A percentile compares a stretch with the other conserved stretches of the same genome.
These are phyloP conservation scores for Bagarius yarrelli DNA, from an alignment of 2,113 vertebrate genomes.

Conservation along the genomic window DNA sequence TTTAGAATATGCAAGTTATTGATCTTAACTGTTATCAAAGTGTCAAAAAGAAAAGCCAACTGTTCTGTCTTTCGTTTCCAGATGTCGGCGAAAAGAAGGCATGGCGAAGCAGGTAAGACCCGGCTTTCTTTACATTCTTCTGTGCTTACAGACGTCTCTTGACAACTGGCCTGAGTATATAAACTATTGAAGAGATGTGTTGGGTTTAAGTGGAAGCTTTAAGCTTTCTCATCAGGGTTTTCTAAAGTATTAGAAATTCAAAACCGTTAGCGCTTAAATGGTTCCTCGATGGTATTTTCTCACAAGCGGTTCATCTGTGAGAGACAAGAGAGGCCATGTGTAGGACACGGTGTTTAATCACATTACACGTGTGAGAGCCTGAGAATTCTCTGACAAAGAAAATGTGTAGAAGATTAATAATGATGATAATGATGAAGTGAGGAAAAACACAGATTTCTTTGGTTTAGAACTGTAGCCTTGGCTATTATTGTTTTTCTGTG, in stretches of 20 bases:
- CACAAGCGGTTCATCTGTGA: slow-evolving; percentile 2
- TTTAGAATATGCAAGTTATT: not conserved
- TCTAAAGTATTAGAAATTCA: not conserved
- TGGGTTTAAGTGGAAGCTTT: slow-evolving; percentile 4
- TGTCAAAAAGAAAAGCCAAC: slow-evolving; percentile 12
- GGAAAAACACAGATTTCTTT: not conserved
- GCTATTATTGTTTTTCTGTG: not conserved
- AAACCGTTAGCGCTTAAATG: slow-evolving; percentile 3
- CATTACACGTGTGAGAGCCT: slow-evolving; percentile 3
- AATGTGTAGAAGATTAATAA: not conserved
- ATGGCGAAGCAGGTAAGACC: slow-evolving; percentile 77
- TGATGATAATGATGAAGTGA: not conserved
- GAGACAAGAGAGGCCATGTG: slow-evolving; percentile 17
- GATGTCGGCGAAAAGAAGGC: slow-evolving; percentile 73
- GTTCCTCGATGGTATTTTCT: slow-evolving; percentile 13
- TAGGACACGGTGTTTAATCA: slow-evolving; percentile 3
- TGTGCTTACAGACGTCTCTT: not conserved
- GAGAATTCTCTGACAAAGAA: slow-evolving; percentile 11
- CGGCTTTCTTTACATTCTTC: slow-evolving; percentile 25
- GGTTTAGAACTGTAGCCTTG: not conserved
- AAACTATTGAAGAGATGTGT: not conserved
- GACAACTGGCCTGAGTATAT: not conserved
- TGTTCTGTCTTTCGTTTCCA: slow-evolving; percentile 63
- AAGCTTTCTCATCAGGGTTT: not conserved
- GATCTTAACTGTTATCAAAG: not conserved